phyloP scores from a whole-genome alignment of 2,888 invertebrate species.

The Sarcophaga rosellei region DNA sequence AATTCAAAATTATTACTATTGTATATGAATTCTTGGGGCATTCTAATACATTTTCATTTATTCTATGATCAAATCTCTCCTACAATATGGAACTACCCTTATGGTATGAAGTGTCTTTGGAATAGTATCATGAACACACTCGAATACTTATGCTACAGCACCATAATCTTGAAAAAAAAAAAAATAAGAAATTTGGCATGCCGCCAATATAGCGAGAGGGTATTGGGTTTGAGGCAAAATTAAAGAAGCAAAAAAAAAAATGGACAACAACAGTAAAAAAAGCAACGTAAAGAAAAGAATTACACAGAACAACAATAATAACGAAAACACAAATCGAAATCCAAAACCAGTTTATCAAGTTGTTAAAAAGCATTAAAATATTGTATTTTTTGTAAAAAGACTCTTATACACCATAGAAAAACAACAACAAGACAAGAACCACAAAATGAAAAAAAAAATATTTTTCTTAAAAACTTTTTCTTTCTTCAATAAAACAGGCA shows the following conservation, averaged over 20 bases:
- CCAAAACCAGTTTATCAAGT: constrained; percentile 76
- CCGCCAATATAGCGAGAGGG: constrained; percentile 57
- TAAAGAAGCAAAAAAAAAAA: background rate
- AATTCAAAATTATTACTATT: no score
- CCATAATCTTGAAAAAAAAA: background rate
- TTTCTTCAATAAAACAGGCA: constrained; percentile 38
- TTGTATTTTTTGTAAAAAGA: background rate
- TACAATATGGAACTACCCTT: constrained; percentile 2
- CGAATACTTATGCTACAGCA: background rate
- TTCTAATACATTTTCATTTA: background rate
- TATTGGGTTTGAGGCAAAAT: constrained; percentile 45
- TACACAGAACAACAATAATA: constrained; percentile 25
- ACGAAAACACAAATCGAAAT: constrained; percentile 14
- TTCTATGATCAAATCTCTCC: background rate
- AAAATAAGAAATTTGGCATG: constrained; percentile 54
- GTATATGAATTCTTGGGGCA: background rate
- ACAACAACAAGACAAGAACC: background rate
- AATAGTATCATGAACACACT: background rate
- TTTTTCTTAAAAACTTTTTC: constrained; percentile 58
- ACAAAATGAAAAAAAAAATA: background rate
- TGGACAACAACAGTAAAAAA: constrained; percentile 18
- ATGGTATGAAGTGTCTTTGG: background rate
- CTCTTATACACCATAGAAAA: background rate
- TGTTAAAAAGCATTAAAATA: constrained; percentile 66
- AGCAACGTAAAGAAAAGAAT: constrained; percentile 29